Conservation (phyloP, 2,888 invertebrate species). For the Aphodius sticticus region DNA sequence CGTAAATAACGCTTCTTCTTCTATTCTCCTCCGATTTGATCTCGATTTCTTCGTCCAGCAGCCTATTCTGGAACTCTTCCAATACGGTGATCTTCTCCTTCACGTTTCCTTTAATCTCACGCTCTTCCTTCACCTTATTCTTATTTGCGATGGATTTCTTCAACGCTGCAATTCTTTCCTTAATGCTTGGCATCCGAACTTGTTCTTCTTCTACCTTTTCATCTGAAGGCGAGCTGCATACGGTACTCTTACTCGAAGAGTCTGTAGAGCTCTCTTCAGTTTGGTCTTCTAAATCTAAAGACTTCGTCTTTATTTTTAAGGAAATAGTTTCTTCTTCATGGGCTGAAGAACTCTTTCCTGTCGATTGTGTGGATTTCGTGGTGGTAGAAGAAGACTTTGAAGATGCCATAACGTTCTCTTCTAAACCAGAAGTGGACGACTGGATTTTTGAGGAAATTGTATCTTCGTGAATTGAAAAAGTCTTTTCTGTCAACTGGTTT, state of each 20-base stretch:
- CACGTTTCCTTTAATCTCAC: slow-evolving; percentile 5
- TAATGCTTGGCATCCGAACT: slow-evolving; percentile 51
- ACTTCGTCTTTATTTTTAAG: background rate
- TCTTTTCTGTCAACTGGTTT: background rate
- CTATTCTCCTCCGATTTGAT: slow-evolving; percentile 36
- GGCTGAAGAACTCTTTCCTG: background rate
- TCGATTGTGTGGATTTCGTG: too few relatives aligned
- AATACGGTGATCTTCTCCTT: slow-evolving; percentile 33
- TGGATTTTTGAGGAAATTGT: background rate
- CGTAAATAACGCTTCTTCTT: slow-evolving; percentile 34
- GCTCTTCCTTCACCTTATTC: slow-evolving; percentile 23
- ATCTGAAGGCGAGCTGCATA: slow-evolving; percentile 46
- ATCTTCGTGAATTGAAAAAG: background rate
- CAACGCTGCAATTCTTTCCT: slow-evolving; percentile 56
- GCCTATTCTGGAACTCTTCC: slow-evolving; percentile 21
- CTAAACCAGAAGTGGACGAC: background rate
- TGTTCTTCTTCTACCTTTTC: slow-evolving; percentile 42
- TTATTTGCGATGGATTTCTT: slow-evolving; percentile 49
- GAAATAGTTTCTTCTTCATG: background rate
- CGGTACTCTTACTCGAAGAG: slow-evolving; percentile 55
- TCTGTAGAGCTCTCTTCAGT: slow-evolving; percentile 48
- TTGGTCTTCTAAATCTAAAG: background rate
- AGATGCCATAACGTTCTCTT: too few relatives aligned
- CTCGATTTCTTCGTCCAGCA: slow-evolving; percentile 4
- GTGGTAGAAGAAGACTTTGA: too few relatives aligned